Percentiles rank a stretch among this genome's conserved stretches.
These are phyloP conservation scores for Anoplopoma fimbria DNA, from an alignment of 2,113 vertebrate species.

Conservation along the genomic window DNA sequence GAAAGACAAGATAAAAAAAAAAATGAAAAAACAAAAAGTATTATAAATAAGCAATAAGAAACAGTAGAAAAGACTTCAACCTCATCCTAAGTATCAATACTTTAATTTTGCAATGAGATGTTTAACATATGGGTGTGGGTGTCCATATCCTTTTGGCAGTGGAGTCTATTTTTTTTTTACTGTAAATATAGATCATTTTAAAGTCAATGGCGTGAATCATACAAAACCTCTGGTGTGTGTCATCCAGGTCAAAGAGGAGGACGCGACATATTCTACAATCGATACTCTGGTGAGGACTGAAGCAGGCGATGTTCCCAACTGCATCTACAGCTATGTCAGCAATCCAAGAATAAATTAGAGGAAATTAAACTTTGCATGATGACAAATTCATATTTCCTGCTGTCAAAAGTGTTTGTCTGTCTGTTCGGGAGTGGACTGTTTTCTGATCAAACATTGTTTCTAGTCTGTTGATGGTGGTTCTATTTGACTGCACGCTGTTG, in stretches of 20 bases:
- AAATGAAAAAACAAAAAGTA: too few species aligned
- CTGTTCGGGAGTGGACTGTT: background rate
- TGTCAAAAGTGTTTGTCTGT: background rate
- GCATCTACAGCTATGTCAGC: background rate
- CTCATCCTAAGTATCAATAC: background rate
- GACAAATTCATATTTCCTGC: background rate
- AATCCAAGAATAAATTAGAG: background rate
- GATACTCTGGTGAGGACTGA: background rate
- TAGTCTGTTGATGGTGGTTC: background rate
- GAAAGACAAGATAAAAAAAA: too few species aligned
- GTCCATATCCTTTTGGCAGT: too few species aligned
- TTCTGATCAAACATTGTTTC: background rate
- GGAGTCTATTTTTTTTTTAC: too few species aligned
- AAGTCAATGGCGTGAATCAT: background rate
- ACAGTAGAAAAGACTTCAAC: too few species aligned
- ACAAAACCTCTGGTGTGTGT: background rate
- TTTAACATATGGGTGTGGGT: background rate
- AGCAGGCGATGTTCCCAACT: background rate
- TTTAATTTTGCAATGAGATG: background rate
- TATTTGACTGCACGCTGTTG: background rate
- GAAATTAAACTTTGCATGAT: background rate
- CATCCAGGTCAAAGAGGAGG: background rate
- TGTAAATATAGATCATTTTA: background rate
- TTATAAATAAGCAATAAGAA: too few species aligned
- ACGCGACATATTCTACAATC: slow-evolving; percentile 38